These are phyloP conservation scores for Cheirogaleus medius DNA, from an alignment of 2,113 vertebrate species.

Conservation along the genomic window DNA sequence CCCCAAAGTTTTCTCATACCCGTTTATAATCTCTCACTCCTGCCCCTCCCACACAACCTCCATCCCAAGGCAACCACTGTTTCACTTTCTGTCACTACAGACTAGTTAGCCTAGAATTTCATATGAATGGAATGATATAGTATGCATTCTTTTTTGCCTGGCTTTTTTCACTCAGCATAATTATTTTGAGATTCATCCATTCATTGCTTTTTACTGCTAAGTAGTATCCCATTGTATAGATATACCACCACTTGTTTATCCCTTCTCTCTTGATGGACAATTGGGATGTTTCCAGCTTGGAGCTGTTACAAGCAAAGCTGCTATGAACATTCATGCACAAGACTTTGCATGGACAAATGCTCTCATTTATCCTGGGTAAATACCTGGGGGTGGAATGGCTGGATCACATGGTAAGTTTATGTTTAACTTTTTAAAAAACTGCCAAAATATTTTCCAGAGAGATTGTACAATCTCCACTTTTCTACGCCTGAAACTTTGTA, in stretches of 20 bases:
- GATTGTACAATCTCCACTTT: not conserved
- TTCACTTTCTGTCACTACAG: not conserved
- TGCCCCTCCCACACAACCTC: not conserved
- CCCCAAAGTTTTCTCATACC: not conserved
- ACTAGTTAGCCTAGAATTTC: not conserved
- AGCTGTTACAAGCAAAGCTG: not conserved
- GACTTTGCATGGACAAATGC: not conserved
- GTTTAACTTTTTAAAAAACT: not conserved
- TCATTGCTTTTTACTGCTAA: not conserved
- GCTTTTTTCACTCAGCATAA: not conserved
- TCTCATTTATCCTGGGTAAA: constrained; percentile 21
- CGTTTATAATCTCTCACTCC: not conserved
- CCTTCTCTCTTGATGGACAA: not conserved
- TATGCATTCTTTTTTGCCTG: not conserved
- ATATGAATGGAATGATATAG: not conserved
- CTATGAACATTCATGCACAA: not conserved
- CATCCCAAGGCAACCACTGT: not conserved
- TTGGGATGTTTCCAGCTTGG: not conserved
- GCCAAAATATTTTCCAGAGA: not conserved
- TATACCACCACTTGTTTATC: not conserved
- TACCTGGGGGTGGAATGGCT: not conserved
- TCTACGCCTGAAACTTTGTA: not conserved
- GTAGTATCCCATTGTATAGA: not conserved
- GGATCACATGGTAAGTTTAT: not conserved
- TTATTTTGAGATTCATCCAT: not conserved